These are phyloP conservation scores for Drosophila erecta DNA, from an alignment of 1,140 invertebrate species.

Conservation along the genomic window DNA sequence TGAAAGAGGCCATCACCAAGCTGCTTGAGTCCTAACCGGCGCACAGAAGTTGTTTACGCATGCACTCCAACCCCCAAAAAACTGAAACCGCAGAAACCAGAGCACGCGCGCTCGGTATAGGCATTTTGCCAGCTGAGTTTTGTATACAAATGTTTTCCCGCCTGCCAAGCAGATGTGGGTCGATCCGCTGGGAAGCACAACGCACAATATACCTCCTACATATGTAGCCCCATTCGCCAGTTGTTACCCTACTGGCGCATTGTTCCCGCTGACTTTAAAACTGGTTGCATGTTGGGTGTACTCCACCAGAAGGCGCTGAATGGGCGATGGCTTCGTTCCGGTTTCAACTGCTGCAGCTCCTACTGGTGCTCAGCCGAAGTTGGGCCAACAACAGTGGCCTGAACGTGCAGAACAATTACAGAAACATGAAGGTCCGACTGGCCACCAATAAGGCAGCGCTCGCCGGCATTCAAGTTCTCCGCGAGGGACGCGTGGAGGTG, in stretches of 20 bases:
- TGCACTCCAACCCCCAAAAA: conserved; percentile 49
- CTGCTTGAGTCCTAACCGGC: conserved; percentile 69
- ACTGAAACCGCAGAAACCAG: conserved; percentile 23
- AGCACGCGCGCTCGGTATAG: conserved; percentile 49
- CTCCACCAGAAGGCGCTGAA: conserved; percentile 16
- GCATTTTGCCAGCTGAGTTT: conserved; percentile 60
- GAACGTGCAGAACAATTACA: conserved; percentile 64
- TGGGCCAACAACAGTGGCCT: conserved; percentile 34
- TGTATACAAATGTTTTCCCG: conserved; percentile 49
- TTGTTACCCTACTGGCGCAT: conserved; percentile 39
- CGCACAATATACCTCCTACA: conserved; percentile 70
- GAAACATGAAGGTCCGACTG: conserved; percentile 68
- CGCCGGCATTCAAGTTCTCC: conserved; percentile 4
- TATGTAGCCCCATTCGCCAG: conserved; percentile 60
- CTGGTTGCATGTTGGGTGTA: neutral
- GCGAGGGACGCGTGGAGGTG: conserved; percentile 86
- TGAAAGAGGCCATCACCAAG: conserved; percentile 71
- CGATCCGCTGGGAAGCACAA: conserved; percentile 64
- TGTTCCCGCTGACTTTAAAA: conserved; percentile 60
- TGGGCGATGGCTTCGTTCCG: conserved; percentile 40
- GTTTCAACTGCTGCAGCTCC: conserved; percentile 14
- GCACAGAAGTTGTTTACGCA: conserved; percentile 46
- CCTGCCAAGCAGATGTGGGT: conserved; percentile 51
- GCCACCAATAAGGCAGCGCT: conserved; percentile 16
- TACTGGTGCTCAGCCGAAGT: conserved; percentile 1